A percentile compares a stretch with the other conserved stretches of the same genome.
phyloP scores from a whole-genome alignment of 1,140 invertebrate species.

The Drosophila lini region DNA sequence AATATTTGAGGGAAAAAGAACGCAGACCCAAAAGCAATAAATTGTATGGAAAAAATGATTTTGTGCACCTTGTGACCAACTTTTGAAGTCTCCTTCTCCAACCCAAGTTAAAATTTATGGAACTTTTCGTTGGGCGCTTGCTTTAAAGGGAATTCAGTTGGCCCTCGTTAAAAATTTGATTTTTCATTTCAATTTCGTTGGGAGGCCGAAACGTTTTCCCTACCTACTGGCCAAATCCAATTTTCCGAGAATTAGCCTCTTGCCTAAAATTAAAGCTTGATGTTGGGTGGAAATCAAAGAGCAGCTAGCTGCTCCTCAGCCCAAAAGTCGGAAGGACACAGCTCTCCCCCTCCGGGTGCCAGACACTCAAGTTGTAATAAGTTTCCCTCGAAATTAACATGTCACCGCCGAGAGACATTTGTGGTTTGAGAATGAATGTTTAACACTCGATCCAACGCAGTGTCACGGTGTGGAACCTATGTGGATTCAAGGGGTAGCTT shows the following conservation, averaged over 20 bases:
- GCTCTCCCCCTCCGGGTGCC: constrained; percentile 2
- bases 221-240: constrained; percentile 41
- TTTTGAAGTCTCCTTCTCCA: neutral
- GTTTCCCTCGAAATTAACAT: constrained; percentile 76
- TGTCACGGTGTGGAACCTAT: constrained; percentile 10
- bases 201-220: neutral
- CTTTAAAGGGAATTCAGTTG: constrained; percentile 23
- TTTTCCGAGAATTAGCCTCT: constrained; percentile 71
- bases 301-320: constrained; percentile 9
- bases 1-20: constrained; percentile 60
- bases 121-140: constrained; percentile 24
- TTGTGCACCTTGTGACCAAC: constrained; percentile 62
- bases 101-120: constrained; percentile 71
- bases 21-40: constrained; percentile 74
- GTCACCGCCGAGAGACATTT: constrained; percentile 77
- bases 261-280: constrained; percentile 65
- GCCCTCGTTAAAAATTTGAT: constrained; percentile 9
- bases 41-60: constrained; percentile 81
- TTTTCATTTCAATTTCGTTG: constrained; percentile 9
- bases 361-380: constrained; percentile 63
- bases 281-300: constrained; percentile 65
- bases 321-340: constrained; percentile 4
- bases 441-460: neutral
- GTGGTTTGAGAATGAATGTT: constrained; percentile 42
- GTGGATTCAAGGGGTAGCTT: constrained; percentile 20